These are phyloP conservation scores for Nemoura dubitans DNA, from an alignment of 2,888 invertebrate genomes.

Conservation along the genomic window DNA sequence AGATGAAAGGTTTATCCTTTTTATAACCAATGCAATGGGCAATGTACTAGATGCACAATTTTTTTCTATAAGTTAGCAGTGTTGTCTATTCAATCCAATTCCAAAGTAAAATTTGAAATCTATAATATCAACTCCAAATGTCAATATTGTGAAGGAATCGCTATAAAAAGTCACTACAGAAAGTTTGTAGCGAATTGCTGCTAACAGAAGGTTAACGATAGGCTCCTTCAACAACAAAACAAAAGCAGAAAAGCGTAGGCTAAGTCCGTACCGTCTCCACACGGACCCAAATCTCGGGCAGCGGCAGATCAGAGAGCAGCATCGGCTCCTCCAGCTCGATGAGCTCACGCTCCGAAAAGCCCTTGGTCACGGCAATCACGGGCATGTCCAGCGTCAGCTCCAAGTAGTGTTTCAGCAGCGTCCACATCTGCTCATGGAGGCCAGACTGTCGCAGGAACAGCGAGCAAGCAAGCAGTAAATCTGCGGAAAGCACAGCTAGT, in stretches of 20 bases:
- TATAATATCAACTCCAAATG: too few relatives aligned
- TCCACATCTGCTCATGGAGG: conserved; percentile 79
- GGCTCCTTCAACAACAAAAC: too few relatives aligned
- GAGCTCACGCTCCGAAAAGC: conserved; percentile 49
- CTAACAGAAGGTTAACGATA: neutral
- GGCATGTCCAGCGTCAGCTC: conserved; percentile 70
- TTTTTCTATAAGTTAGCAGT: too few relatives aligned
- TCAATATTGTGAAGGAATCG: too few relatives aligned
- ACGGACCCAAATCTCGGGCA: conserved; percentile 78
- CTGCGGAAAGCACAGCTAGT: conserved; percentile 48
- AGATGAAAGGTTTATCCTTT: too few relatives aligned
- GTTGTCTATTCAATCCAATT: too few relatives aligned
- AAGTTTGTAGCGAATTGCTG: too few relatives aligned
- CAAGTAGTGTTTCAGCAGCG: conserved; percentile 73
- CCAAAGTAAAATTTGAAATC: too few relatives aligned
- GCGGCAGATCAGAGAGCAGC: conserved; percentile 71
- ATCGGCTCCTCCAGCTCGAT: conserved; percentile 71
- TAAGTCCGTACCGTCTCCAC: conserved; percentile 72
- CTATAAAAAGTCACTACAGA: too few relatives aligned
- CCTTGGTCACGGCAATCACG: conserved; percentile 54
- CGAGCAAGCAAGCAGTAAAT: conserved; percentile 64
- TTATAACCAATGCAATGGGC: too few relatives aligned
- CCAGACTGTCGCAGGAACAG: conserved; percentile 75
- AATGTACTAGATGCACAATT: too few relatives aligned
- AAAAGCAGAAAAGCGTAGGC: too few relatives aligned